A percentile compares a stretch with the other conserved stretches of the same genome.
Conservation (phyloP, 2,113 vertebrate species). For the Axis porcinus region DNA sequence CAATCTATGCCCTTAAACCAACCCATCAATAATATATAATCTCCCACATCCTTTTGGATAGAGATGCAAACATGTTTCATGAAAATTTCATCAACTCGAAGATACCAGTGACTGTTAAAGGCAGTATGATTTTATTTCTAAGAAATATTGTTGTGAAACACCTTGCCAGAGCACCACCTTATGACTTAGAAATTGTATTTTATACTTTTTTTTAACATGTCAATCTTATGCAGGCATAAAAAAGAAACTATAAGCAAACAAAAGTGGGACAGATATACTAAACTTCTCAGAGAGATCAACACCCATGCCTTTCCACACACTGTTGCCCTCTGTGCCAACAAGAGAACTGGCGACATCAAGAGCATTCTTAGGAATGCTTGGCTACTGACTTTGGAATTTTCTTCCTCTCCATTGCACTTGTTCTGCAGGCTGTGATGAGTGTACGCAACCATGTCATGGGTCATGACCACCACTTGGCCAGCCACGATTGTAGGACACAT, state of each 20-base stretch:
- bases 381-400: background rate
- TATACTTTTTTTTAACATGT: background rate
- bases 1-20: background rate
- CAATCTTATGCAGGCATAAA: background rate
- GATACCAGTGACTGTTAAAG: background rate
- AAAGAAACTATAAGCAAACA: background rate
- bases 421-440: background rate
- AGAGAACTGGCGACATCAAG: background rate
- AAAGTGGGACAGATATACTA: background rate
- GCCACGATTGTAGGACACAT: background rate
- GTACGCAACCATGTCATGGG: background rate
- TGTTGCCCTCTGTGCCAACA: background rate
- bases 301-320: background rate
- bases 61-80: background rate
- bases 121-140: slow-evolving; percentile 19
- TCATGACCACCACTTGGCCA: background rate
- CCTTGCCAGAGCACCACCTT: background rate
- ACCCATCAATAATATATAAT: background rate
- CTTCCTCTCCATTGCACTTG: background rate
- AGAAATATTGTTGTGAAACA: background rate
- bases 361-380: background rate
- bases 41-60: background rate
- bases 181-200: background rate
- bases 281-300: background rate
- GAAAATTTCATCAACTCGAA: background rate